Evolutionary conservation across 2,113 vertebrate species (phyloP).

Genomic region (Grantiella picta): DNA sequence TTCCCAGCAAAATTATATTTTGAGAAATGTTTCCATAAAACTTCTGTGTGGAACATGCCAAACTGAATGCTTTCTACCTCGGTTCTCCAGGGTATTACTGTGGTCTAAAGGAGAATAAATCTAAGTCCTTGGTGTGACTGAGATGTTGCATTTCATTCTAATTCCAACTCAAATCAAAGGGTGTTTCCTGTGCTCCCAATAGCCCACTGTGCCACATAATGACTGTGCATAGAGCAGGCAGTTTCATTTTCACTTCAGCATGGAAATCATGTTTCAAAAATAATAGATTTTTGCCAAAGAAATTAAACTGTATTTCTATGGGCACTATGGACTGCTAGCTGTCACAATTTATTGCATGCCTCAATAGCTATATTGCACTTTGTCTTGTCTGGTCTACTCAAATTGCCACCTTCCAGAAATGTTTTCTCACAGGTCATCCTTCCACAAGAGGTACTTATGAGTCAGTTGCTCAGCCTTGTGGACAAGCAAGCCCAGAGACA

Average conservation of each 20-base stretch:
- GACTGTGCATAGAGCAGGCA: not conserved
- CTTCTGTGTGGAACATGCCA: not conserved
- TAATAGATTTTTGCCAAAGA: not conserved
- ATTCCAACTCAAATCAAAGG: not conserved
- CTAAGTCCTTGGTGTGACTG: not conserved
- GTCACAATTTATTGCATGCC: not conserved
- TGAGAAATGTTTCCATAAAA: not conserved
- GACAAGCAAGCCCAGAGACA: not conserved
- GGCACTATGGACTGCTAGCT: not conserved
- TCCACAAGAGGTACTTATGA: not conserved
- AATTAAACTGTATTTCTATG: not conserved
- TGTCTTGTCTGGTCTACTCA: not conserved
- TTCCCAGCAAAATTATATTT: not conserved
- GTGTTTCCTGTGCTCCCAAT: not conserved
- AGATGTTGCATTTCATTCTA: not conserved
- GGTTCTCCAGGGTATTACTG: not conserved
- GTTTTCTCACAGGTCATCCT: not conserved
- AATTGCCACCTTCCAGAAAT: not conserved
- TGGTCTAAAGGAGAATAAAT: not conserved
- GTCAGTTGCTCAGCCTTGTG: not conserved
- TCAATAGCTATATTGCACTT: not conserved
- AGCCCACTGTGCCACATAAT: not conserved
- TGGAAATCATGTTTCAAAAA: not conserved
- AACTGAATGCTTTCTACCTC: not conserved
- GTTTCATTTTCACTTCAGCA: not conserved